phyloP scores from a whole-genome alignment of 2,797 vertebrate species.

The Taeniopygia guttata region DNA sequence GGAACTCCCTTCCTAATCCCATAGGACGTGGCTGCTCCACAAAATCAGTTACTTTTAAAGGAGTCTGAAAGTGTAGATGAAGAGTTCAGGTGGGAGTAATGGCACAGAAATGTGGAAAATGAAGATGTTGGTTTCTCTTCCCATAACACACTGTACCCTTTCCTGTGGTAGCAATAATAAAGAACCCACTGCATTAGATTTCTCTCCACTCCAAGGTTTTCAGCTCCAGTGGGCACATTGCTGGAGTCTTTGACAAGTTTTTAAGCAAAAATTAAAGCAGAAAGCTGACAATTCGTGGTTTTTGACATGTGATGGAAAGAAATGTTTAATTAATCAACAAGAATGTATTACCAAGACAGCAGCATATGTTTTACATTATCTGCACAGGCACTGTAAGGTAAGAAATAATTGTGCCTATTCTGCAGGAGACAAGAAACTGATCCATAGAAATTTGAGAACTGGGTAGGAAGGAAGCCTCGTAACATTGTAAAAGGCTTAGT shows the following conservation, averaged over 20 bases:
- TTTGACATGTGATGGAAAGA: constrained; percentile 8
- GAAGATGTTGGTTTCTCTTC: not conserved
- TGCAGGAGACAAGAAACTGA: not conserved
- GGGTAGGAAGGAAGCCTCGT: not conserved
- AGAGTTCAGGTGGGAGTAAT: not conserved
- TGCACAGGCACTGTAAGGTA: constrained; percentile 17
- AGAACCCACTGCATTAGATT: not conserved
- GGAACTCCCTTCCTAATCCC: constrained; percentile 41
- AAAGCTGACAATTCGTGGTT: constrained; percentile 28
- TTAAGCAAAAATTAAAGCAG: constrained; percentile 22
- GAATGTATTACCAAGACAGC: constrained; percentile 29
- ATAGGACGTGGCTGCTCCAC: not conserved
- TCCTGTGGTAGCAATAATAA: not conserved
- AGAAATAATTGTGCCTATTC: not conserved
- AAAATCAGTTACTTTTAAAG: not conserved
- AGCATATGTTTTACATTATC: constrained; percentile 49
- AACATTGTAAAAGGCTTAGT: not conserved
- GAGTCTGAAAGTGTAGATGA: not conserved
- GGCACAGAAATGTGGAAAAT: not conserved
- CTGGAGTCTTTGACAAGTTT: not conserved
- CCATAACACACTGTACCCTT: not conserved
- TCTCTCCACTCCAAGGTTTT: not conserved
- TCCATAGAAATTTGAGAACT: not conserved
- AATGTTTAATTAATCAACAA: constrained; percentile 43
- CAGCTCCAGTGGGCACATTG: not conserved